Evolutionary conservation across 2,888 invertebrate species (phyloP), one percentile per base, ranked within the genome.

Genomic region (Podabrus alpinus): DNA sequence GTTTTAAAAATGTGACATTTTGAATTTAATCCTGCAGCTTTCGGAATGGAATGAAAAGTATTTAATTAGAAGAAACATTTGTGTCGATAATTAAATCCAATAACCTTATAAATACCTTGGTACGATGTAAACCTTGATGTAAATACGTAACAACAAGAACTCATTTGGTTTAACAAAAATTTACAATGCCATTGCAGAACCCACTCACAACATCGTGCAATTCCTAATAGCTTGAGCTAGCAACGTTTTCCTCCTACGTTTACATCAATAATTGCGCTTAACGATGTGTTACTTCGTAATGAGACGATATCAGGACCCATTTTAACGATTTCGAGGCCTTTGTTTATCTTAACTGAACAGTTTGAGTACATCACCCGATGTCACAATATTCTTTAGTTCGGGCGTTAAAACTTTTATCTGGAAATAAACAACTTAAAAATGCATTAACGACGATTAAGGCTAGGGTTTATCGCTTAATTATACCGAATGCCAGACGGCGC

Each of bases 201-300:
- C 76, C 73, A 71, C 74, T 75, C 73, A 64, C 67, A 67, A 72
- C 71, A 74, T 74, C 79, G 75, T 79, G 80, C 79, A 80, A 75
- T 77, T 15, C 75, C 77, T 78, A 80, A 80, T 78, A 77, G 75
- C 73, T 72, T 73, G 75, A 69, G 77, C 78, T 69, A 78, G 75
- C 77, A 75, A 75, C 75, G 75, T 80, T 77, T 75, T 74, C 71
- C 82, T 79, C 82, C 81, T 79, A 81, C 81, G 77, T 75, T 80
- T 79, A 83, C 82, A 82, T 80, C 82, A 81, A 83, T 83, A 83
- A 83, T 83, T 82, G 82, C 82, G 79, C 80, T 81, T 82, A 83
- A 83, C 82, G 82, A 83, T 80, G 80, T 83, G 82, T 83, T 80
- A 77, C 79, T 75, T 74, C 80, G 80, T 81, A 82, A 83, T 83